A percentile compares a stretch with the other conserved stretches of the same genome.
Evolutionary conservation across 1,140 invertebrate genomes (phyloP).

Genomic region (Drosophila setifemur): DNA sequence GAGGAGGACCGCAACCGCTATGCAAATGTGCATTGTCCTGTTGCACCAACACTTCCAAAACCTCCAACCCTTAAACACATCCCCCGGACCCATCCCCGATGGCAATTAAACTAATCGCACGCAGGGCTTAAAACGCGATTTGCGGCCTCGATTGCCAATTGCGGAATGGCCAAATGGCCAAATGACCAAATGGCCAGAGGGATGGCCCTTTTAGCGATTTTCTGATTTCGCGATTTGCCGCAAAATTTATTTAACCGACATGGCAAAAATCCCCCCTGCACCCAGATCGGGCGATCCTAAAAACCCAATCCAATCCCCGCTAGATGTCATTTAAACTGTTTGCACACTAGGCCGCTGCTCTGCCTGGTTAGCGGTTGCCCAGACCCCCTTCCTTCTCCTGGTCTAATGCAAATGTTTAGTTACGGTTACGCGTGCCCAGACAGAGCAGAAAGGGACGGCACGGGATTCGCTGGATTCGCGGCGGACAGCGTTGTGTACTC

Average conservation of each 20-base stretch:
- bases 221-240: constrained; percentile 49
- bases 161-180: not conserved
- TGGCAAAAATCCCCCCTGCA: not conserved
- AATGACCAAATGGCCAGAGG: not conserved
- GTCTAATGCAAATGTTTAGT: constrained; percentile 75
- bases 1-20: constrained; percentile 32
- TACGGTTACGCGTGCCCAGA: constrained; percentile 32
- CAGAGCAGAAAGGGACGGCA: too few species aligned
- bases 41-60: constrained; percentile 39
- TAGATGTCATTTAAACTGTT: constrained; percentile 66
- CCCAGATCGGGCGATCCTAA: too few species aligned
- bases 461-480: too few species aligned
- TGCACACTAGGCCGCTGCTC: constrained; percentile 47
- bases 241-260: constrained; percentile 68
- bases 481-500: not conserved
- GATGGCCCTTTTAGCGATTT: constrained; percentile 36
- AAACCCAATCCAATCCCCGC: not conserved
- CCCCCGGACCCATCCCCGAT: not conserved
- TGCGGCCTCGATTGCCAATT: constrained; percentile 74
- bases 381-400: not conserved
- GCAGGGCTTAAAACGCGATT: constrained; percentile 81
- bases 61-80: too few species aligned
- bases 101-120: constrained; percentile 82
- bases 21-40: constrained; percentile 72
- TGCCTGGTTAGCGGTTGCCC: constrained; percentile 64